Conservation (phyloP, 2,888 invertebrate species). For the Venustoraphidia nigricollis region DNA sequence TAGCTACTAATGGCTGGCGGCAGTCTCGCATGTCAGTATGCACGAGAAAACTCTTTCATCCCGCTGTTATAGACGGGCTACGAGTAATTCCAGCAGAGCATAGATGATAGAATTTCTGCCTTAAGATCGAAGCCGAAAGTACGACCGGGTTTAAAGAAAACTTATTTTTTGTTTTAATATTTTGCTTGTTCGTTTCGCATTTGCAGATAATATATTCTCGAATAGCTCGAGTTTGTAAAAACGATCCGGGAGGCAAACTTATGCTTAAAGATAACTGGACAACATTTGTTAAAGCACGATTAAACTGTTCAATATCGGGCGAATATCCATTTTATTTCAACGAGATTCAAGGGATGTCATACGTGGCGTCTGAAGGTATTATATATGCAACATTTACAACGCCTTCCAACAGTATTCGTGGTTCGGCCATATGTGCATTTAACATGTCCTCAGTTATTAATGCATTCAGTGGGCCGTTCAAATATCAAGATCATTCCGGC, state of each 20-base stretch:
- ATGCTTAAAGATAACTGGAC: slow-evolving; percentile 78
- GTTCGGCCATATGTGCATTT: slow-evolving; percentile 85
- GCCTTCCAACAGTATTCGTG: slow-evolving; percentile 72
- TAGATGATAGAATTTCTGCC: too few species aligned
- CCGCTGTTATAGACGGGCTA: too few species aligned
- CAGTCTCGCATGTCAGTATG: too few species aligned
- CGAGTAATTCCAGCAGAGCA: too few species aligned
- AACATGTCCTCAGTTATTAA: slow-evolving; percentile 65
- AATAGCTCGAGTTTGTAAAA: slow-evolving; percentile 82
- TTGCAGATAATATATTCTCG: slow-evolving; percentile 72
- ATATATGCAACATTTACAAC: slow-evolving; percentile 78
- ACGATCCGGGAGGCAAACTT: slow-evolving; percentile 64
- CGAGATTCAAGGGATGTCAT: slow-evolving; percentile 74
- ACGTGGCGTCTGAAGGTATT: slow-evolving; percentile 57
- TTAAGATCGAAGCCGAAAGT: too few species aligned
- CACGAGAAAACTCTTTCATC: too few species aligned
- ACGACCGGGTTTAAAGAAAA: too few species aligned
- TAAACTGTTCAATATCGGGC: slow-evolving; percentile 71
- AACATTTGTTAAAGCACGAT: slow-evolving; percentile 74
- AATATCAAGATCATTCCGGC: slow-evolving; percentile 60
- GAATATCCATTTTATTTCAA: slow-evolving; percentile 80
- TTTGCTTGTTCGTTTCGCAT: slow-evolving; percentile 3
- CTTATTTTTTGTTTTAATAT: neutral
- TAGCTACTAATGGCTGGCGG: too few species aligned
- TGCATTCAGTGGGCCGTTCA: slow-evolving; percentile 76